phyloP scores from a whole-genome alignment of 2,888 invertebrate genomes.

The Sphaerophoria rueppellii region DNA sequence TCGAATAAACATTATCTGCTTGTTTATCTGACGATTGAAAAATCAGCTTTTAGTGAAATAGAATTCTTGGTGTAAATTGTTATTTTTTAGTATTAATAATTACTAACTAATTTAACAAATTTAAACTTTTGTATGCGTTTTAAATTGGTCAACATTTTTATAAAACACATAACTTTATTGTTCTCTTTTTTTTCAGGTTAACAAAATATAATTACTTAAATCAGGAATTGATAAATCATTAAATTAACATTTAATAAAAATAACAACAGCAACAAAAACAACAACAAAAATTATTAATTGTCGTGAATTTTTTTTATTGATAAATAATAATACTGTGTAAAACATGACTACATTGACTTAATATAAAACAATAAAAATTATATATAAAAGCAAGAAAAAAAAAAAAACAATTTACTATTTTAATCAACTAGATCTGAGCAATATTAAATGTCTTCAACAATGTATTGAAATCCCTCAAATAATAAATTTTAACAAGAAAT shows the following conservation, averaged over 20 bases:
- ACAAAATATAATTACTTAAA: slow-evolving; percentile 75
- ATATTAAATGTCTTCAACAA: slow-evolving; percentile 74
- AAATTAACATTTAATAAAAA: slow-evolving; percentile 52
- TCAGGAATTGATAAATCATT: slow-evolving; percentile 78
- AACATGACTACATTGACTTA: slow-evolving; percentile 70
- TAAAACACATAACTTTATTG: slow-evolving; percentile 15
- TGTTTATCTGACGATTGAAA: too few relatives aligned
- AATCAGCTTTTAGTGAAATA: too few relatives aligned
- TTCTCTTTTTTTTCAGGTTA: slow-evolving; percentile 55
- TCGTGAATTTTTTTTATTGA: slow-evolving; percentile 76
- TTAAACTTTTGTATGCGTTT: too few relatives aligned
- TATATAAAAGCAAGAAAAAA: slow-evolving; percentile 20
- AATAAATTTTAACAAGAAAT: slow-evolving; percentile 7
- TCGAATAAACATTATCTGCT: too few relatives aligned
- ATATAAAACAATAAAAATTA: slow-evolving; percentile 73
- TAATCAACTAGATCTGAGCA: slow-evolving; percentile 74
- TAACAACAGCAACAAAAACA: slow-evolving; percentile 38
- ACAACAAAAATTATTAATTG: slow-evolving; percentile 43
- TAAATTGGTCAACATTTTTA: not conserved
- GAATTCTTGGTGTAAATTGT: too few relatives aligned
- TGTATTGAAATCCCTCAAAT: slow-evolving; percentile 65
- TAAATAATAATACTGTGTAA: slow-evolving; percentile 74
- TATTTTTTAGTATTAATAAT: too few relatives aligned
- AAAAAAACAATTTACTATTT: slow-evolving; percentile 72
- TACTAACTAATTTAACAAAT: too few relatives aligned